Percentiles rank a stretch among this genome's conserved stretches.
phyloP scores from a whole-genome alignment of 2,797 vertebrate genomes.

The Loris lydekkerianus region DNA sequence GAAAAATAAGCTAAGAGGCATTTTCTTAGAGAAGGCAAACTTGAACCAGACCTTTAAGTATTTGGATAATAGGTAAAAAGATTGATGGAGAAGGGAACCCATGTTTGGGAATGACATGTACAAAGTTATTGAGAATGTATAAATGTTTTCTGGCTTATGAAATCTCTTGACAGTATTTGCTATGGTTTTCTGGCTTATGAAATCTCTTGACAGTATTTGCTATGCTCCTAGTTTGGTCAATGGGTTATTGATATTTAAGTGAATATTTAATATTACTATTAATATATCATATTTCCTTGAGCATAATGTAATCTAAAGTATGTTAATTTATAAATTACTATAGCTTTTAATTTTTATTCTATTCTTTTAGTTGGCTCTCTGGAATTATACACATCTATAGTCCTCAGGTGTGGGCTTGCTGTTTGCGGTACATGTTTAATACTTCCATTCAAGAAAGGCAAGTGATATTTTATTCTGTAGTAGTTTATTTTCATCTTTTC shows the following conservation, averaged over 20 bases:
- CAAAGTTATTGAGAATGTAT: conserved; percentile 28
- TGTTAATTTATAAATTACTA: conserved; percentile 62
- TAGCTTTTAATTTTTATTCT: conserved; percentile 71
- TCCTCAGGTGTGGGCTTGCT: conserved; percentile 95
- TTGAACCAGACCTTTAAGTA: conserved; percentile 19
- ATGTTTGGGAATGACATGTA: not conserved
- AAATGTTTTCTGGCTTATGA: not conserved
- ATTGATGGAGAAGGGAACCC: not conserved
- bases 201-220: not conserved
- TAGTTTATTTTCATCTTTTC: conserved; percentile 47
- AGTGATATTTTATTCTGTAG: conserved; percentile 79
- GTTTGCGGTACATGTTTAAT: conserved; percentile 93
- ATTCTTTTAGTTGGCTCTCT: conserved; percentile 94
- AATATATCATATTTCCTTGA: not conserved
- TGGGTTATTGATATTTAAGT: conserved; percentile 8
- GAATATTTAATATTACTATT: not conserved
- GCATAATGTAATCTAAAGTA: conserved; percentile 25
- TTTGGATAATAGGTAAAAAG: not conserved
- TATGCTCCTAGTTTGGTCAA: not conserved
- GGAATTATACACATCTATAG: conserved; percentile 93
- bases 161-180: not conserved
- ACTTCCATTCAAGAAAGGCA: conserved; percentile 95
- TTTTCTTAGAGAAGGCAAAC: conserved; percentile 16
- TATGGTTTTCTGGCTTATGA: not conserved
- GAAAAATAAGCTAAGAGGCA: not conserved